phyloP scores from a whole-genome alignment of 2,797 vertebrate species.

The Sebastes miniatus region DNA sequence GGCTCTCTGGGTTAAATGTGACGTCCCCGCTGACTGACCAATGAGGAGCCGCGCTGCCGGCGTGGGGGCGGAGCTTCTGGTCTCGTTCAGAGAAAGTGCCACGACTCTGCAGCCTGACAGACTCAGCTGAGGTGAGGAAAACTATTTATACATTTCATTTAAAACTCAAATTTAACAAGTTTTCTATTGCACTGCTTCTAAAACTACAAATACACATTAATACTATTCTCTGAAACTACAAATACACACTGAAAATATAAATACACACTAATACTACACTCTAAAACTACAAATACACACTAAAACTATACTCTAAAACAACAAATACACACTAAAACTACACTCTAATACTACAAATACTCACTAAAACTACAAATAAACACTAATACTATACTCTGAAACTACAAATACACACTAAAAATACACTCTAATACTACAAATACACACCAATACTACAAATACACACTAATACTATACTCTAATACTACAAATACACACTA shows the following conservation, averaged over 20 bases:
- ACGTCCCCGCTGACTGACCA: slow-evolving; percentile 16
- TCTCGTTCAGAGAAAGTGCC: slow-evolving; percentile 85
- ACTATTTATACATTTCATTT: not conserved
- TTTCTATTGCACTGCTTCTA: not conserved
- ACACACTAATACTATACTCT: not conserved
- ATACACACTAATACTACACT: not conserved
- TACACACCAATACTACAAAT: not conserved
- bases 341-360: not conserved
- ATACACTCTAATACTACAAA: no score
- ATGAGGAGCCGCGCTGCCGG: slow-evolving; percentile 16
- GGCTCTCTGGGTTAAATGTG: not conserved
- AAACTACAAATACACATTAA: not conserved
- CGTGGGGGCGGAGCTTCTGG: slow-evolving; percentile 11
- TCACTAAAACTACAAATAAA: not conserved
- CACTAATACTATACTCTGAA: no score
- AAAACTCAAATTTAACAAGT: not conserved
- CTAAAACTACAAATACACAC: no score
- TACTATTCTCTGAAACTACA: not conserved
- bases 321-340: no score
- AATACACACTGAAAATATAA: not conserved
- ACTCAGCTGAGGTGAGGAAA: slow-evolving; percentile 52
- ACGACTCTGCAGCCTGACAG: slow-evolving; percentile 83
- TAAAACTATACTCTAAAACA: no score
- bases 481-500: not conserved
- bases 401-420: no score